Percentiles rank a stretch among this genome's conserved stretches.
These are phyloP conservation scores for Cavia aperea DNA, from an alignment of 2,113 vertebrate genomes.

Conservation along the genomic window DNA sequence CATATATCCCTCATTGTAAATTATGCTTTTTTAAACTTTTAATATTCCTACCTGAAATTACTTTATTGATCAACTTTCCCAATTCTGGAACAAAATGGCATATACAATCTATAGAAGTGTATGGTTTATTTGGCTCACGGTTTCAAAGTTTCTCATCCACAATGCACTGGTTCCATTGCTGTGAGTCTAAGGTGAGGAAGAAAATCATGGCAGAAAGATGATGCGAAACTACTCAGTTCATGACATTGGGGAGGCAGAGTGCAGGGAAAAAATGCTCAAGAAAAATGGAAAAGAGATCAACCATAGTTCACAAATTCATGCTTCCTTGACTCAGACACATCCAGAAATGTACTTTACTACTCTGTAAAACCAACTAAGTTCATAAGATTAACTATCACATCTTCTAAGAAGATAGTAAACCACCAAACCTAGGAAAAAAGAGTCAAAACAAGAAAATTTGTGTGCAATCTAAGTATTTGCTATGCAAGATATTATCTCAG, in stretches of 20 bases:
- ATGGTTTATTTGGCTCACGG: background rate
- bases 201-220: background rate
- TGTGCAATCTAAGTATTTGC: background rate
- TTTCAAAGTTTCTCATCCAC: too few species aligned
- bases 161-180: background rate
- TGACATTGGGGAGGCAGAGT: background rate
- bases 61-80: background rate
- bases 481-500: background rate
- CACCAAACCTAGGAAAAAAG: too few species aligned
- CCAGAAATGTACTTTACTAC: too few species aligned
- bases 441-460: background rate
- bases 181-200: background rate
- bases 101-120: background rate
- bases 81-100: background rate
- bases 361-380: background rate
- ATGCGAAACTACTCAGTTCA: background rate
- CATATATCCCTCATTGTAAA: background rate
- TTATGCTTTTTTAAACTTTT: background rate
- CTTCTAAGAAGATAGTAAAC: background rate
- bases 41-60: background rate
- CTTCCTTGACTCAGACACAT: too few species aligned
- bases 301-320: too few species aligned
- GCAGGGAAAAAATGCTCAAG: background rate
- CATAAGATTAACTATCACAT: background rate
- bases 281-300: background rate